Evolutionary conservation across 2,797 vertebrate species (phyloP), one percentile per base, ranked within the genome.

Genomic region (Amphiprion clarkii): DNA sequence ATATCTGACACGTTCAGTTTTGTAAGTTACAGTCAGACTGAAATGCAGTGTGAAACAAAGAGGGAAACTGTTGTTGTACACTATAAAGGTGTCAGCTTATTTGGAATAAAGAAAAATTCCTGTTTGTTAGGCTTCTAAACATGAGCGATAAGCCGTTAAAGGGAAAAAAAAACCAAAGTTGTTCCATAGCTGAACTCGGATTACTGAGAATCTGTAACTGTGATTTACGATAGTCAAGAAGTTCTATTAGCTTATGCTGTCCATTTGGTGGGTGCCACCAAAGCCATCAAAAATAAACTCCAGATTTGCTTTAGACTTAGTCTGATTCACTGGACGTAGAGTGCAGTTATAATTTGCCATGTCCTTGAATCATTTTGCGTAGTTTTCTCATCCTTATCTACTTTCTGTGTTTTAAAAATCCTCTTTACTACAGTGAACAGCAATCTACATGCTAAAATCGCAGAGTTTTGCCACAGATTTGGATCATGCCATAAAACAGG

Each of bases 1-100:
- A 42, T 21, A 65, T 78, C 49, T 56, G 81, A 72, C 25, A 53
- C 27, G 46, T 52, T 27, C 2, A 4, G 54, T 44, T 70, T 51
- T 76, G 21, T 57, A 39, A 48, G 44, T 53, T 53, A 16, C 23
- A 14, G 39, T 46, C 3, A 31, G 56, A 69, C 42, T 31, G 4
- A 1, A 29, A 19, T 39, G 46, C 16, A 56, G 42, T 17, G 44
- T 21, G 10, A 21, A 60, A 31, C 7, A 39, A 46, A 71, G 36
- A 71, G 36, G 25, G 29, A 46, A 16, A 40, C 8, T 0, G 48
- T 21, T 31, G 3, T 49, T 21, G 48, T 49, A 12, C 40, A 42
- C 40, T 42, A 13, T 42, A 42, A 42, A 42, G 14, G 40, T 49
- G 48, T 21, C 8, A 19, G 19, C 7, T n/a, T 48, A 6, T 19